Evolutionary conservation across 2,888 invertebrate species (phyloP), one percentile per base, ranked within the genome.

Genomic region (Epinotia demarniana): DNA sequence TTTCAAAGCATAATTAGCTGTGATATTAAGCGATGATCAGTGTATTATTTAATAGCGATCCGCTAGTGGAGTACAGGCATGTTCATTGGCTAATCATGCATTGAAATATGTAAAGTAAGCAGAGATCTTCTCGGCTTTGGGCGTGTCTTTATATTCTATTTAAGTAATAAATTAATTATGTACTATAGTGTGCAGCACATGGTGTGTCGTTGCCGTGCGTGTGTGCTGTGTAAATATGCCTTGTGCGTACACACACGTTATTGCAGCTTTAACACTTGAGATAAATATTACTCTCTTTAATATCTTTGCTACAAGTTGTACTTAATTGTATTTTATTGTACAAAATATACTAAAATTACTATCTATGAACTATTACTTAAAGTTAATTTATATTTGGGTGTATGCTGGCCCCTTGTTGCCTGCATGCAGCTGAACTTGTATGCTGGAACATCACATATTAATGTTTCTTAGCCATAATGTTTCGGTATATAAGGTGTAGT

Each of bases 251-350:
- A 94, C 94, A 94, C 93, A 94, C 92, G 91, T 89, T 89, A 87
- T 90, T 91, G 92, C 93, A 92, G 93, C 93, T 94, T 93, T 92
- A 92, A 93, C 93, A 93, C 92, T 91, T 91, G 90, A 91, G 89
- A 92, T 92, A 91, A 91, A 92, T 93, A 93, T 93, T 93, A 94
- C 91, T 94, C 94, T 94, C 94, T 94, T 94, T 94, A 93, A 95
- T 95, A 95, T 95, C 95, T 95, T 95, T 95, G 95, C 95, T 95
- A 95, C 95, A 95, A 95, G 94, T 95, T 95, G 95, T 95, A 95
- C 95, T 95, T 95, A 95, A 95, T 94, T 94, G 93, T 92, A 94
- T 95, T 95, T 95, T 94, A 95, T 95, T 95, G 95, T 96, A 96
- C 95, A 95, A 96, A 95, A 95, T 95, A 95, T 95, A 95, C 95